phyloP scores from a whole-genome alignment of 1,140 invertebrate species.

The Drosophila repletoides region DNA sequence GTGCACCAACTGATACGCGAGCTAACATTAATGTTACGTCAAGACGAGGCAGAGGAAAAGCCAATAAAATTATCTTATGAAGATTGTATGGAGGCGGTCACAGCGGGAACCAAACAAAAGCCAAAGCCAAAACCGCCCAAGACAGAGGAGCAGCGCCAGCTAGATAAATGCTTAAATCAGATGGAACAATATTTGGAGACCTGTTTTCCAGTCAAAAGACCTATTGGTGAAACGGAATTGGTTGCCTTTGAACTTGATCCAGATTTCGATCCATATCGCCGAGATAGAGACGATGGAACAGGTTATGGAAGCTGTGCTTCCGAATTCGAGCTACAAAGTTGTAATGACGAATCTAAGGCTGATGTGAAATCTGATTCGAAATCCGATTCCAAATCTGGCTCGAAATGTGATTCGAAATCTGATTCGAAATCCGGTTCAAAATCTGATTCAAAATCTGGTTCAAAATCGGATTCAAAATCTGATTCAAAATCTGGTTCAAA shows the following conservation, averaged over 20 bases:
- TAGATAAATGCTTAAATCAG: constrained; percentile 35
- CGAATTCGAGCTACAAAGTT: too few species aligned
- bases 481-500: too few species aligned
- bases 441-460: too few species aligned
- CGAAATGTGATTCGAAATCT: too few species aligned
- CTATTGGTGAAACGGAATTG: constrained; percentile 23
- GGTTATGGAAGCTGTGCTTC: too few species aligned
- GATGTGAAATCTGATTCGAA: too few species aligned
- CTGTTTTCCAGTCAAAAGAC: constrained; percentile 29
- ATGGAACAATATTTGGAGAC: constrained; percentile 44
- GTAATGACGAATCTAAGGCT: too few species aligned
- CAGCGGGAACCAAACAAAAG: neutral
- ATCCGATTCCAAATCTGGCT: too few species aligned
- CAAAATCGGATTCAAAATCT: too few species aligned
- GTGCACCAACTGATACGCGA: constrained; percentile 20
- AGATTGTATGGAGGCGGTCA: constrained; percentile 11
- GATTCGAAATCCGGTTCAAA: too few species aligned
- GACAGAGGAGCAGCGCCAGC: neutral
- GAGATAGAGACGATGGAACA: too few species aligned
- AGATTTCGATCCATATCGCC: constrained; percentile 25
- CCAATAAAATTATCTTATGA: neutral
- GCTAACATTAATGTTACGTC: neutral
- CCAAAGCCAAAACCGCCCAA: neutral
- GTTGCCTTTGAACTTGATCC: constrained; percentile 47
- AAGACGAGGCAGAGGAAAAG: neutral